Conservation (phyloP, 2,888 invertebrate genomes). For the Ectemnius lituratus region DNA sequence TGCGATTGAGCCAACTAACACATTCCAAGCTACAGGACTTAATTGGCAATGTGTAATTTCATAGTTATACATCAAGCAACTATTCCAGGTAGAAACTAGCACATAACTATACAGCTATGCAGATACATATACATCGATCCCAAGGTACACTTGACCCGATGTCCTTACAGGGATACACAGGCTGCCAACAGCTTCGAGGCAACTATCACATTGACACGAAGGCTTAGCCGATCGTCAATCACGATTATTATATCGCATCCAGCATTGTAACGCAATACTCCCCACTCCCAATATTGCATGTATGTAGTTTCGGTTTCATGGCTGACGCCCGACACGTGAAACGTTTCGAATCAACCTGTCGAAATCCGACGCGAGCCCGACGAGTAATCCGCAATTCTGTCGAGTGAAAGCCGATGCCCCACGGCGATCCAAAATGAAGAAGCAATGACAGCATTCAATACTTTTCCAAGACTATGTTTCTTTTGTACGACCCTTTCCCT, state of each 20-base stretch:
- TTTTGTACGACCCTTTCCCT: no score
- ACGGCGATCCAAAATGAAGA: no score
- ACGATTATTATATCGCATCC: slow-evolving; percentile 2
- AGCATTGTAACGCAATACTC: slow-evolving; percentile 2
- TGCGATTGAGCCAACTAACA: no score
- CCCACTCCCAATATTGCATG: not conserved
- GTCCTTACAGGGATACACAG: no score
- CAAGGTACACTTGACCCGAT: not conserved
- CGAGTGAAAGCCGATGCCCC: not conserved
- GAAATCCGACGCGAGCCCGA: not conserved
- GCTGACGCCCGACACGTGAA: no score
- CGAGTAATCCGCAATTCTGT: not conserved
- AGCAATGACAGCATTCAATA: no score
- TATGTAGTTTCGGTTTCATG: not conserved
- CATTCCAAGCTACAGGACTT: no score
- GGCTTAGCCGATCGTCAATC: slow-evolving; percentile 3
- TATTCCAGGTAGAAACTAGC: not conserved
- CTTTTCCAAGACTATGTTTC: no score
- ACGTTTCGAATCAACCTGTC: no score
- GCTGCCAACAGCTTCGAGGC: not conserved
- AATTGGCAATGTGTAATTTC: no score
- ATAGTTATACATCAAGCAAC: no score
- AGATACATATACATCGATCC: not conserved
- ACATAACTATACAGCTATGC: not conserved
- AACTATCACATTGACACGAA: not conserved